Conservation (phyloP, 2,113 vertebrate genomes). For the Neopipo cinnamomea region DNA sequence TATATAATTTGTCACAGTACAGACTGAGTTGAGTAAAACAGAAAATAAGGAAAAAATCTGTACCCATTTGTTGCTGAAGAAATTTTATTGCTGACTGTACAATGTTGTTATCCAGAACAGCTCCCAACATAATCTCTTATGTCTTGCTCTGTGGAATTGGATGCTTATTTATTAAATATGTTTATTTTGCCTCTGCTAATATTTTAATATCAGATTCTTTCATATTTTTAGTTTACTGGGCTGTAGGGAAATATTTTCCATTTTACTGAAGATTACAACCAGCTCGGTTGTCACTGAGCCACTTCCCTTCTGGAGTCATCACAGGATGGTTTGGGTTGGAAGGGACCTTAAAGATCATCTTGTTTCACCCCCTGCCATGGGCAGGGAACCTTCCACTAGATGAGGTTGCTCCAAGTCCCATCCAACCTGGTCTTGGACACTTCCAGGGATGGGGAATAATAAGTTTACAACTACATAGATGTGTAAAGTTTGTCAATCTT, state of each 20-base stretch:
- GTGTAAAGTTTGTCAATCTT: rapidly evolving
- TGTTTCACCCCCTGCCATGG: background rate
- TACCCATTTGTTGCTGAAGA: background rate
- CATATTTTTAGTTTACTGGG: background rate
- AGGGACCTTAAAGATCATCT: background rate
- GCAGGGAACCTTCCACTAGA: background rate
- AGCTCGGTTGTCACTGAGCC: background rate
- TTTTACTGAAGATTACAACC: background rate
- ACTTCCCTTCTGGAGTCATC: background rate
- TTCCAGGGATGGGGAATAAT: background rate
- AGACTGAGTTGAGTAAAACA: background rate
- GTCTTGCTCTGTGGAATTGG: background rate
- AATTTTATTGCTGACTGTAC: background rate
- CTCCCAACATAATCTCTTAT: background rate
- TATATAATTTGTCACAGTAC: background rate
- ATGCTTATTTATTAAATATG: background rate
- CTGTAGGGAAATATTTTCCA: background rate
- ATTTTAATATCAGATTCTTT: background rate
- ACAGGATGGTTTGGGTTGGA: background rate
- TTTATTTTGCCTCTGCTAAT: background rate
- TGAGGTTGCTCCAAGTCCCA: rapidly evolving
- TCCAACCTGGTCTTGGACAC: background rate
- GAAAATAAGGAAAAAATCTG: background rate
- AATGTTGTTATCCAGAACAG: background rate
- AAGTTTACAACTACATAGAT: background rate